Percentiles rank a stretch among this genome's conserved stretches.
phyloP scores from a whole-genome alignment of 1,140 invertebrate genomes.

The Drosophila sulfurigaster region DNA sequence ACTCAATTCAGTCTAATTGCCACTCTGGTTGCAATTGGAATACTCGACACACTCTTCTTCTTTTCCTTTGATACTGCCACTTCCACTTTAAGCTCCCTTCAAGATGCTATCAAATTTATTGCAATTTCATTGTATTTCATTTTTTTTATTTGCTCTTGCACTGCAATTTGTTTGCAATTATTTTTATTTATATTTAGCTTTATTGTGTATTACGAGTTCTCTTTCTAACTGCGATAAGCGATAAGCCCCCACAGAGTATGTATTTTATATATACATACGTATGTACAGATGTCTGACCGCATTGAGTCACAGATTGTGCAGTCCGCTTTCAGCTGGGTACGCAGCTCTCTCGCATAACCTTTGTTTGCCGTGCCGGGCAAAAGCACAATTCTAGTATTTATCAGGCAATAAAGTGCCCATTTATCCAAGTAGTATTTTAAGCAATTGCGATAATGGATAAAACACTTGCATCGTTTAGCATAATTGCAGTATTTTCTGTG shows the following conservation, averaged over 20 bases:
- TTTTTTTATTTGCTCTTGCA: constrained; percentile 20
- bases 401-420: constrained; percentile 1
- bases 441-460: constrained; percentile 11
- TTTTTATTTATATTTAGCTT: constrained; percentile 55
- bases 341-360: constrained; percentile 18
- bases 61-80: constrained; percentile 11
- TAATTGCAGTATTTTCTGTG: constrained; percentile 1
- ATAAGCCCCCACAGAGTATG: constrained; percentile 40
- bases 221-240: constrained; percentile 33
- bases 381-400: constrained; percentile 27
- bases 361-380: constrained; percentile 1
- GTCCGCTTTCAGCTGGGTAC: constrained; percentile 1
- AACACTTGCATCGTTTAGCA: not conserved
- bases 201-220: constrained; percentile 46
- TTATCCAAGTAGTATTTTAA: constrained; percentile 17
- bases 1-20: constrained; percentile 8
- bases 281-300: constrained; percentile 9
- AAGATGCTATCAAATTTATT: constrained; percentile 12
- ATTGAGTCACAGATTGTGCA: constrained; percentile 42
- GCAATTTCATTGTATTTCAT: constrained; percentile 23
- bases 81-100: not conserved
- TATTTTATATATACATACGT: constrained; percentile 9
- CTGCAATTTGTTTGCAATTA: constrained; percentile 73
- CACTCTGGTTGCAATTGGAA: constrained; percentile 20
- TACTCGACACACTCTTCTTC: not conserved